These are phyloP conservation scores for Donacobius atricapilla DNA, from an alignment of 2,113 vertebrate species.

Conservation along the genomic window DNA sequence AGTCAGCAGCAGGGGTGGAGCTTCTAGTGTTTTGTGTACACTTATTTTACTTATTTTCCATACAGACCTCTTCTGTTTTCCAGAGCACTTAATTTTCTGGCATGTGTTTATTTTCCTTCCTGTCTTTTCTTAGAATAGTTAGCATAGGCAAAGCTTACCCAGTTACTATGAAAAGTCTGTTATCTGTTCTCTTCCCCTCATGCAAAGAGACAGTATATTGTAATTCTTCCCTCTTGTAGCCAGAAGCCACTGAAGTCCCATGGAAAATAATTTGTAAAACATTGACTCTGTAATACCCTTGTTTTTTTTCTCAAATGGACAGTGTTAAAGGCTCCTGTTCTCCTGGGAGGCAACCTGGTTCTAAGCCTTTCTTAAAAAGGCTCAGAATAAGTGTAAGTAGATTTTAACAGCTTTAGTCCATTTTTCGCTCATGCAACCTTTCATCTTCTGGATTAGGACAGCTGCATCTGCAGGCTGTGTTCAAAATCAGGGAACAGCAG, in stretches of 20 bases:
- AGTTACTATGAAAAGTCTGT: conserved; percentile 5
- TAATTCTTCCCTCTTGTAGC: neutral
- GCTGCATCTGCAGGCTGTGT: conserved; percentile 83
- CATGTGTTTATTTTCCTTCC: neutral
- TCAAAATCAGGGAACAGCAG: conserved; percentile 67
- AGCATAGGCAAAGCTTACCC: neutral
- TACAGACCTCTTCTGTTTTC: neutral
- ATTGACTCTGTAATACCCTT: neutral
- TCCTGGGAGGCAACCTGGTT: neutral
- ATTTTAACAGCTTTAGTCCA: neutral
- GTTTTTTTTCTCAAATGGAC: neutral
- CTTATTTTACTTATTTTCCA: conserved; percentile 33
- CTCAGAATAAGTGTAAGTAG: neutral
- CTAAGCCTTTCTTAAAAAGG: neutral
- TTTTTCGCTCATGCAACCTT: neutral
- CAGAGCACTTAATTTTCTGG: conserved; percentile 1
- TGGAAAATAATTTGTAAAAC: neutral
- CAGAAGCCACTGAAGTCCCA: conserved; percentile 3
- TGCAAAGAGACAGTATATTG: neutral
- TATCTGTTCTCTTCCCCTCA: neutral
- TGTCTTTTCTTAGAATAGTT: neutral
- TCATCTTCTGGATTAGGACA: conserved; percentile 71
- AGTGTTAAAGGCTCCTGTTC: neutral
- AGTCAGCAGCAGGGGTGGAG: neutral
- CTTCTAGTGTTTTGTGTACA: neutral